Base-by-base conservation (phyloP, 2,888 invertebrate species). In the Sphinx pinastri region DNA sequence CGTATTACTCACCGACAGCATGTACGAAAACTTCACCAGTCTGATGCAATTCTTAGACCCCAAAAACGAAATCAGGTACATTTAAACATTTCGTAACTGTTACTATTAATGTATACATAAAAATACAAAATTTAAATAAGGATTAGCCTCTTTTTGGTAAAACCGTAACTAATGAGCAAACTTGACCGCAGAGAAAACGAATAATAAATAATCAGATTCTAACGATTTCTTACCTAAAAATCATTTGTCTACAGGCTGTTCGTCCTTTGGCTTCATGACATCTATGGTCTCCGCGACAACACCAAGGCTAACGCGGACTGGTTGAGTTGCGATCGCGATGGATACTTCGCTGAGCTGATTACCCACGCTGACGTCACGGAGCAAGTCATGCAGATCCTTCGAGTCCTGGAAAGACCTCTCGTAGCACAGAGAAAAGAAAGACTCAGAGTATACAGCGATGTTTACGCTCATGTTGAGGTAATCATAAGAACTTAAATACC, bases 401-500 rank as follows among this genome's bases (percentile, higher is more conserved):
- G 88, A 11, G 85, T 90, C 7, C 68, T 94, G 74, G 93, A 93
- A 72, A 83, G 94, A 0, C 94, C 94, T 0, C 83, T 93, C 0
- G 93, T 94, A 10, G 80, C 81, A 11, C 93, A 94, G 76, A 78
- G 93, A 49, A 81, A 81, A 70, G 77, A 86, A 0, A 82, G 91
- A 1, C 76, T 88, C 0, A 82, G 76, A 13, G 87, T 91, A 0
- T 93, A 88, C 77, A 92, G 93, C 72, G 93, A 93, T 58, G 81
- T 93, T 0, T 93, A 92, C 71, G 93, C 93, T 4, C 90, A 91
- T 77, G 84, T 91, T 49, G 93, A 94, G 87, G 93, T 92, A 63
- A 25, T 25, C 25, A 25, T 25, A n/a, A n/a, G 10, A 10, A 14
- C 14, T 12, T n/a, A n/a, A 8, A n/a, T 10, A 38, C 31, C 10